Evolutionary conservation across 2,113 vertebrate species (phyloP), one percentile per base, ranked within the genome.

Genomic region (Mystacornis crossleyi): DNA sequence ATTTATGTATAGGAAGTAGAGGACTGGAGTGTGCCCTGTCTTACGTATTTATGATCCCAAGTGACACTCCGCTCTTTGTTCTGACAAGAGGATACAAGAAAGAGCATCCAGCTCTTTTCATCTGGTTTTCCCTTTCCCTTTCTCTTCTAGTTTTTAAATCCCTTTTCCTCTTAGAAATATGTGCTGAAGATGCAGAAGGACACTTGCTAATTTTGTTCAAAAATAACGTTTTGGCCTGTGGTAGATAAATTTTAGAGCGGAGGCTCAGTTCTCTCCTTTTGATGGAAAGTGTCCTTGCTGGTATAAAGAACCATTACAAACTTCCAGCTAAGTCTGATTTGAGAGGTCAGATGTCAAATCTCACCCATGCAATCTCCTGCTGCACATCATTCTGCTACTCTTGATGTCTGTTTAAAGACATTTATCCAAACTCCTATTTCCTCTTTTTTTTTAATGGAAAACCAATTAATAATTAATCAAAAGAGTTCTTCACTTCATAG

Each of bases 341-440:
- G 18, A 86, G 81, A 91, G 50, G n/a, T 45, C 67, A 94, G 70
- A 89, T 43, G 48, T 95, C 90, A 96, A 73, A 93, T 96, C 81
- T 88, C 86, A 96, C 90, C 83, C 89, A 69, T n/a, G 47, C 54
- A 71, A 81, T 90, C 93, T 94, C 88, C 81, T 83, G 74, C 58
- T 93, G 47, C 81, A 42, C 85, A 71, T 91, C 69, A 77, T 87
- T 96, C 92, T 89, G 51, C 75, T 94, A 60, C 89, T 95, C 86
- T 93, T 45, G 11, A 93, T 93, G 62, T 74, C 36, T 78, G 42
- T 85, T 96, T 95, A 94, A 93, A 86, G 75, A 78, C 86, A 84
- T 88, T 96, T 92, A 90, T 93, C 69, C 82, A 79, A 93, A 86
- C 29, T 91, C 48, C 26, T 73, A 40, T 95, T 91, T 96, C 43